Evolutionary conservation across 2,888 invertebrate genomes (phyloP).

Genomic region (Priocnemis perturbator): DNA sequence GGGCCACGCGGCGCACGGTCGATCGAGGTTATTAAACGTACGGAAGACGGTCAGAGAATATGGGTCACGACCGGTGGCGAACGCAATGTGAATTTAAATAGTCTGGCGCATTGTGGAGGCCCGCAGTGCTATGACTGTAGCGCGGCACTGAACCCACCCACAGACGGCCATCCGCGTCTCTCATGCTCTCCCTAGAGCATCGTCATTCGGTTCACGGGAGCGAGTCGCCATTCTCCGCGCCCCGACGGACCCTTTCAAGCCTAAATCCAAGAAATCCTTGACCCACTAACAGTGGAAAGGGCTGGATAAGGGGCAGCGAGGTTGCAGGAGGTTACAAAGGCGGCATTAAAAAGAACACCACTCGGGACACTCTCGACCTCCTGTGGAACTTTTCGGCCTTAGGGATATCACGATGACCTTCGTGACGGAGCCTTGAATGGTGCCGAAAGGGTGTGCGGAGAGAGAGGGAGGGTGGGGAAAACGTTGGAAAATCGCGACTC

Average conservation of each 20-base stretch:
- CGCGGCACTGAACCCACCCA: no score
- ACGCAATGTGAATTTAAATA: no score
- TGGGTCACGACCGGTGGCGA: no score
- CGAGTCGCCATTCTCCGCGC: no score
- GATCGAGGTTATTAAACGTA: no score
- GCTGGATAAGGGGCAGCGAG: not conserved
- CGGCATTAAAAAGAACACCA: constrained; percentile 36
- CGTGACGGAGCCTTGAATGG: constrained; percentile 26
- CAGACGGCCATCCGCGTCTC: no score
- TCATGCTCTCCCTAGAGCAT: no score
- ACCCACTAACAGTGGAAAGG: constrained; percentile 37
- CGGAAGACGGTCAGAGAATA: no score
- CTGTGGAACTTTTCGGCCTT: constrained; percentile 30
- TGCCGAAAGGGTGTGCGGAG: constrained; percentile 15
- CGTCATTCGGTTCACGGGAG: no score
- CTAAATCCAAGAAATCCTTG: constrained; percentile 46
- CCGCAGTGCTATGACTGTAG: no score
- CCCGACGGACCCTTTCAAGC: constrained; percentile 20
- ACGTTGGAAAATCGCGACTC: constrained; percentile 38
- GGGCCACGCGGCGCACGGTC: no score
- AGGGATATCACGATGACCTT: constrained; percentile 46
- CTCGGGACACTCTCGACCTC: constrained; percentile 27
- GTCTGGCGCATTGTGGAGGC: no score
- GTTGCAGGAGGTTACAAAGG: constrained; percentile 33
- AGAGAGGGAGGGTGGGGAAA: constrained; percentile 32